Percentiles rank a stretch among this genome's conserved stretches.
Evolutionary conservation across 2,888 invertebrate species (phyloP).

Genomic region (Patella depressa): DNA sequence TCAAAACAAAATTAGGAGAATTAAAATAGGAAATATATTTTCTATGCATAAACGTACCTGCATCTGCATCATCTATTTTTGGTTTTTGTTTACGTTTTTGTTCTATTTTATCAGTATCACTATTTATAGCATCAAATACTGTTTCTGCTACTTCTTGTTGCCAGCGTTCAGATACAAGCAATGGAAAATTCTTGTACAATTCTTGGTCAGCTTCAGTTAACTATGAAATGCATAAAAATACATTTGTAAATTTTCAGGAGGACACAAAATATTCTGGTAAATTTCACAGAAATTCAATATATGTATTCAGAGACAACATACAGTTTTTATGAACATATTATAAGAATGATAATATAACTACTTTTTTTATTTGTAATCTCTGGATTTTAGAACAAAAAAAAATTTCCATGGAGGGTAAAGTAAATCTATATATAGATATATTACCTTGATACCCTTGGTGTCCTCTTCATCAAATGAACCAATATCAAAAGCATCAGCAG

Average conservation of each 20-base stretch:
- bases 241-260: too few relatives aligned
- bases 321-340: too few relatives aligned
- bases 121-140: conserved; percentile 97
- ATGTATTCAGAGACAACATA: too few relatives aligned
- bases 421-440: not conserved
- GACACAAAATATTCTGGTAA: too few relatives aligned
- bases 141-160: conserved; percentile 99
- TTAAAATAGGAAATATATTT: too few relatives aligned
- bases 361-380: too few relatives aligned
- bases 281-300: too few relatives aligned
- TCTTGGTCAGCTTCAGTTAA: conserved; percentile 97
- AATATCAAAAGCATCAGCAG: conserved; percentile 99
- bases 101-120: conserved; percentile 96
- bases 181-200: conserved; percentile 97
- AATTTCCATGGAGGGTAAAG: not conserved
- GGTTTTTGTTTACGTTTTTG: conserved; percentile 96
- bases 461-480: conserved; percentile 99
- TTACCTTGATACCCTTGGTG: conserved; percentile 96
- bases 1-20: too few relatives aligned
- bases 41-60: conserved; percentile 30
- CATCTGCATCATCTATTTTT: conserved; percentile 91
- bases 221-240: conserved; percentile 70
- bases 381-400: not conserved
- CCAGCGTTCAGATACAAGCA: conserved; percentile 99
- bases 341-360: too few relatives aligned